Conservation (phyloP, 2,797 vertebrate genomes). For the Macropus fuliginosus region DNA sequence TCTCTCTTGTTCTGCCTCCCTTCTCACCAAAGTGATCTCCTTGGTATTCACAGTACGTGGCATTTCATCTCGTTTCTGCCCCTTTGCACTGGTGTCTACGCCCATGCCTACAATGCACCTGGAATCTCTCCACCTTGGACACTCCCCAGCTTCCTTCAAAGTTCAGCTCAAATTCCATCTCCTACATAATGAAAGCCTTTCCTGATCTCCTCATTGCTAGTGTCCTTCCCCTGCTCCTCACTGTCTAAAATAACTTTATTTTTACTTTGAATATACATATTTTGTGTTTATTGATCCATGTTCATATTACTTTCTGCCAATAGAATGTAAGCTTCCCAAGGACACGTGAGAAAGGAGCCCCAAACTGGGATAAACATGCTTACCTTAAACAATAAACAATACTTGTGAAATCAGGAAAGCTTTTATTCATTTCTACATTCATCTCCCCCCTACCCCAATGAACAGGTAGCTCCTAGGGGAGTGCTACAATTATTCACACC, state of each 20-base stretch:
- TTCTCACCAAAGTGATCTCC: background rate
- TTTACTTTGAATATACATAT: background rate
- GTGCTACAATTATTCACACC: no score
- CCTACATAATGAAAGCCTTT: background rate
- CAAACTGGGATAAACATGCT: no score
- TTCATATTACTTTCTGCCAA: no score
- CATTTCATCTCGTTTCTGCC: background rate
- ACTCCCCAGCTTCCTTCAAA: background rate
- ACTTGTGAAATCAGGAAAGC: no score
- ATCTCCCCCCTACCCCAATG: no score
- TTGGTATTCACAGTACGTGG: background rate
- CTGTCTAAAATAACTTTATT: background rate
- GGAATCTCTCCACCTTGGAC: no score
- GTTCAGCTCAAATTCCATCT: background rate
- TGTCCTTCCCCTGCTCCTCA: background rate
- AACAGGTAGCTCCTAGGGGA: no score
- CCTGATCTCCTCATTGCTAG: background rate
- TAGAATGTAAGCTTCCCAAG: no score
- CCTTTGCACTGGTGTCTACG: background rate
- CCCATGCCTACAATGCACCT: background rate
- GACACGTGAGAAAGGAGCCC: no score
- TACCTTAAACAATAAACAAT: no score
- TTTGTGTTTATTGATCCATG: background rate
- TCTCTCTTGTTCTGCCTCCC: background rate
- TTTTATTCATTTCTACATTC: no score